Base-by-base conservation (phyloP, 2,888 invertebrate species). In the Tachina fera region DNA sequence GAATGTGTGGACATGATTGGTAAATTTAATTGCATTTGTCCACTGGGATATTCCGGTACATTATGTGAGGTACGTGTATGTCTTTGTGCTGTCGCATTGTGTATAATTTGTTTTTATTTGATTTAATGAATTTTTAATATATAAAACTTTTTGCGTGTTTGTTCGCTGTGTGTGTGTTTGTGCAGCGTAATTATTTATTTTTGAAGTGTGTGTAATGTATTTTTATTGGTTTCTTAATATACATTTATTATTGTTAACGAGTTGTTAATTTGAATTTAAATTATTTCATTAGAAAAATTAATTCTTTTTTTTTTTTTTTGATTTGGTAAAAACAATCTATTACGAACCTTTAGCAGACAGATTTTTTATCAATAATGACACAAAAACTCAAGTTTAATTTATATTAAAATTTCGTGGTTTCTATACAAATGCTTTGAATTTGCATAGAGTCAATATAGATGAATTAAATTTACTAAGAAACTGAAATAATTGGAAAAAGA, bases 11-110 rank as follows among this genome's bases (percentile, higher is more conserved):
- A 98, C 92, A 94, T 96, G 92, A 95, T 96, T 84, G 96, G 96
- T 92, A 95, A 96, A 75, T 98, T 96, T 93, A 95, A 96, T 90
- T 98, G 98, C 94, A 97, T 97, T 90, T 98, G 98, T 92, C 97
- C 97, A 70, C 96, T 97, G 83, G 97, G 97, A 88, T 97, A 96
- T 93, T 96, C 96, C 78, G 98, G 98, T 84, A 94, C 95, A 87
- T 95, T 96, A 91, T 98, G 98, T 93, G 97, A 98, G 95, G 97
- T 97, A 93, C 91, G 86, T 79, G 8, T 65, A 14, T 61, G 16
- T 49, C 22, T 31, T 31, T 61, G 13, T 61, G 6, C 2, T 72
- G 1, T 43, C 51, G 11, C 14, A 31, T 13, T 70, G 58, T 60
- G 45, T 68, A 49, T 71, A 78, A 78, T 79, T 86, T 79, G 65